Percentiles rank a stretch among this genome's conserved stretches.
Evolutionary conservation across 2,888 invertebrate species (phyloP).

Genomic region (Agriopis aurantiaria): DNA sequence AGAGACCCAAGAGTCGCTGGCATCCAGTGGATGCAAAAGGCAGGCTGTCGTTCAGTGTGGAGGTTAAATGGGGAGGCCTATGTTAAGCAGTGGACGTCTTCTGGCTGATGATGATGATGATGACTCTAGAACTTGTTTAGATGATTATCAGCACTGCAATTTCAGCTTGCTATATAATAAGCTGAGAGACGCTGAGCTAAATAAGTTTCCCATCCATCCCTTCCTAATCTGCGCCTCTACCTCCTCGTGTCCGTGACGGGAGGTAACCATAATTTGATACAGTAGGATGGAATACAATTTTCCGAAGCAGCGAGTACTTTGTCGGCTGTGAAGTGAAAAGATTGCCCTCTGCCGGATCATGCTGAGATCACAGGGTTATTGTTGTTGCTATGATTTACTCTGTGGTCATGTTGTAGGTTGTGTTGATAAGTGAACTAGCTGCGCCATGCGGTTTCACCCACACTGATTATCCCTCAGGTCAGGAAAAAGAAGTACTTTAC

Average conservation of each 20-base stretch:
- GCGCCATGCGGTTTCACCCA: background rate
- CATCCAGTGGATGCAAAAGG: no score
- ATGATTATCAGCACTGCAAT: no score
- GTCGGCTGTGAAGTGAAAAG: constrained; percentile 33
- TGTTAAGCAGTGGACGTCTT: no score
- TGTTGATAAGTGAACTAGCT: constrained; percentile 3
- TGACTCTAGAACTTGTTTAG: no score
- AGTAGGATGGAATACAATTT: constrained; percentile 43
- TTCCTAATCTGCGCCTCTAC: constrained; percentile 1
- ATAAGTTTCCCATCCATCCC: background rate
- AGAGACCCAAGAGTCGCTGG: no score
- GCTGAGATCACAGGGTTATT: constrained; percentile 12
- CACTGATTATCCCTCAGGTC: no score
- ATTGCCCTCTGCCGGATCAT: constrained; percentile 8
- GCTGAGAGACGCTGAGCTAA: no score
- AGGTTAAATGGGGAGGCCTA: no score
- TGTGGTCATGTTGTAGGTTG: background rate
- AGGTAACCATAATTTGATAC: constrained; percentile 31
- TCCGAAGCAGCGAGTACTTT: constrained; percentile 44
- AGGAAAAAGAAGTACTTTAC: no score
- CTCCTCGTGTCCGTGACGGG: constrained; percentile 16
- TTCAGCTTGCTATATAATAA: background rate
- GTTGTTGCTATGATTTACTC: background rate
- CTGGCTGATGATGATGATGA: no score
- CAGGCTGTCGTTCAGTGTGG: no score